These are phyloP conservation scores for Hippolais icterina DNA, from an alignment of 2,113 vertebrate species.

Conservation along the genomic window DNA sequence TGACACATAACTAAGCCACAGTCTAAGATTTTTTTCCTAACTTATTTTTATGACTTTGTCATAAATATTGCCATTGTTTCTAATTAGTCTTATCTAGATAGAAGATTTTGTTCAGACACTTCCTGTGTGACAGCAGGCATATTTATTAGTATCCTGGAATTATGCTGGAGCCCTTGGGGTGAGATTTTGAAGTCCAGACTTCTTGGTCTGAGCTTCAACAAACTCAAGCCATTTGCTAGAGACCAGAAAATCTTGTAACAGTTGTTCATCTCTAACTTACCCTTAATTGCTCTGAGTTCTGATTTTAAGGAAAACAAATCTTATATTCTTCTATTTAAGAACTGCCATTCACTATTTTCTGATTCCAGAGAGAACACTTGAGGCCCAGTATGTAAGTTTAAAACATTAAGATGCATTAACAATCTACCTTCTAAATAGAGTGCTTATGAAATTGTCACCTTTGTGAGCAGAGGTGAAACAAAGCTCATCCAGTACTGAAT, in stretches of 20 bases:
- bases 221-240: accelerated
- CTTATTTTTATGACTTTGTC: neutral
- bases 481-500: neutral
- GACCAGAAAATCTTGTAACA: neutral
- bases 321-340: neutral
- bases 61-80: neutral
- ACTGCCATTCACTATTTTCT: neutral
- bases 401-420: neutral
- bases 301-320: too few relatives aligned
- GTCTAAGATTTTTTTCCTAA: neutral
- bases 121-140: neutral
- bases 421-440: neutral
- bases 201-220: neutral
- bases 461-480: neutral
- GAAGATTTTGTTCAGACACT: neutral
- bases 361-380: neutral
- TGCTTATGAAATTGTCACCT: neutral
- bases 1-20: neutral
- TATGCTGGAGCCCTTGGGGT: neutral
- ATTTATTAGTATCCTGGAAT: neutral
- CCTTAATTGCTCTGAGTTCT: neutral
- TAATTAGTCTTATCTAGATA: neutral
- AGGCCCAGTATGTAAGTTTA: neutral
- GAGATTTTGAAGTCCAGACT: neutral
- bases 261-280: neutral